Conservation (phyloP, 2,888 invertebrate species). For the Melinopterus prodromus region DNA sequence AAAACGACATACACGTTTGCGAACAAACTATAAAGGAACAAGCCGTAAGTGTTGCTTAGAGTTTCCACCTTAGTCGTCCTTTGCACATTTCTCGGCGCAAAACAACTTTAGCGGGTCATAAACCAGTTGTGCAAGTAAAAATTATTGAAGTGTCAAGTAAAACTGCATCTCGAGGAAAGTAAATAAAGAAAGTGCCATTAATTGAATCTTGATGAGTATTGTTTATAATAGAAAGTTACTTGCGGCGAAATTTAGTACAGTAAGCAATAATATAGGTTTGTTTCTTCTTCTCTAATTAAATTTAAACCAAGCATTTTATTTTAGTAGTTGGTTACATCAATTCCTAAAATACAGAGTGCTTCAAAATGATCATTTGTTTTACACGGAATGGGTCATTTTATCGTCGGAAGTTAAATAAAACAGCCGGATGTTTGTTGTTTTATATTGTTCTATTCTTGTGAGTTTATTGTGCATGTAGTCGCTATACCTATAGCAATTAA, state of each 20-base stretch:
- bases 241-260: neutral
- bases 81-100: neutral
- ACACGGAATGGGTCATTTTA: neutral
- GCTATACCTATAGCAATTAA: too few relatives aligned
- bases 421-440: neutral
- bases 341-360: neutral
- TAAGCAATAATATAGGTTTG: too few relatives aligned
- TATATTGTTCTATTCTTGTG: neutral
- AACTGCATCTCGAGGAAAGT: neutral
- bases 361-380: neutral
- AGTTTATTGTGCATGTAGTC: neutral
- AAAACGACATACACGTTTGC: conserved; percentile 33
- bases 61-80: neutral
- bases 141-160: neutral
- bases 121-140: neutral
- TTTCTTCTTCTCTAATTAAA: too few relatives aligned
- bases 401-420: neutral
- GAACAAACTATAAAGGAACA: conserved; percentile 34
- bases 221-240: neutral
- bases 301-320: neutral
- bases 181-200: neutral
- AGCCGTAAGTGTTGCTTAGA: conserved; percentile 24
- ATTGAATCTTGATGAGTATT: neutral
- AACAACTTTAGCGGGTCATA: neutral
- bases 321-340: neutral